Percentiles rank a stretch among this genome's conserved stretches.
These are phyloP conservation scores for Peromyscus attwateri DNA, from an alignment of 2,797 vertebrate species.

Conservation along the genomic window DNA sequence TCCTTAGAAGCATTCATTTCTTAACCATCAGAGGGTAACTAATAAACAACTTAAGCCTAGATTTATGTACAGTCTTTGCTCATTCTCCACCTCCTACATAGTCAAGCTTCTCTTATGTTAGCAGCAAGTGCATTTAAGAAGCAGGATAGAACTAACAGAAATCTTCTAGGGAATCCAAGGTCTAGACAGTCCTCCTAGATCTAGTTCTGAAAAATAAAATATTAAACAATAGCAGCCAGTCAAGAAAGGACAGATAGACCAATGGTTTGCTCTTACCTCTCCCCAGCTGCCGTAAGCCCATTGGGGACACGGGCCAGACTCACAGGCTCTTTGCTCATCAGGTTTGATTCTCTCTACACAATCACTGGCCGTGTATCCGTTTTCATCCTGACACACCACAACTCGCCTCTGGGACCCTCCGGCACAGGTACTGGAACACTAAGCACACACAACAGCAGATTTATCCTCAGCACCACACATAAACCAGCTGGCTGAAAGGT, in stretches of 20 bases:
- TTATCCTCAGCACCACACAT: not conserved
- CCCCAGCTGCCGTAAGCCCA: constrained; percentile 98
- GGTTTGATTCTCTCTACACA: constrained; percentile 95
- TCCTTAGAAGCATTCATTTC: not conserved
- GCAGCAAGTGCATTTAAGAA: not conserved
- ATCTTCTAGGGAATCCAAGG: not conserved
- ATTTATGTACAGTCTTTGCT: not conserved
- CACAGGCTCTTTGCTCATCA: constrained; percentile 95
- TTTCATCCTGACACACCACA: constrained; percentile 99
- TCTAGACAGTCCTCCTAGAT: not conserved
- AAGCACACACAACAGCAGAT: constrained; percentile 78
- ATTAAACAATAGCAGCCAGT: not conserved
- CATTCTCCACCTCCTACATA: not conserved
- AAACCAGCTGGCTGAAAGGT: not conserved
- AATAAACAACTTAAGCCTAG: not conserved
- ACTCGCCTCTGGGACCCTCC: constrained; percentile 98
- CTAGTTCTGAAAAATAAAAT: not conserved
- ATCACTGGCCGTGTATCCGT: constrained; percentile 94
- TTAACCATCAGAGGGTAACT: not conserved
- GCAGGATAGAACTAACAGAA: not conserved
- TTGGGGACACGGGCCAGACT: constrained; percentile 97
- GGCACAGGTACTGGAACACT: constrained; percentile 99
- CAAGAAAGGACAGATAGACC: not conserved
- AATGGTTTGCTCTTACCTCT: constrained; percentile 91
- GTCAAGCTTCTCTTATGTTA: not conserved